These are phyloP conservation scores for Malurus elegans DNA, from an alignment of 2,113 vertebrate genomes.

Conservation along the genomic window DNA sequence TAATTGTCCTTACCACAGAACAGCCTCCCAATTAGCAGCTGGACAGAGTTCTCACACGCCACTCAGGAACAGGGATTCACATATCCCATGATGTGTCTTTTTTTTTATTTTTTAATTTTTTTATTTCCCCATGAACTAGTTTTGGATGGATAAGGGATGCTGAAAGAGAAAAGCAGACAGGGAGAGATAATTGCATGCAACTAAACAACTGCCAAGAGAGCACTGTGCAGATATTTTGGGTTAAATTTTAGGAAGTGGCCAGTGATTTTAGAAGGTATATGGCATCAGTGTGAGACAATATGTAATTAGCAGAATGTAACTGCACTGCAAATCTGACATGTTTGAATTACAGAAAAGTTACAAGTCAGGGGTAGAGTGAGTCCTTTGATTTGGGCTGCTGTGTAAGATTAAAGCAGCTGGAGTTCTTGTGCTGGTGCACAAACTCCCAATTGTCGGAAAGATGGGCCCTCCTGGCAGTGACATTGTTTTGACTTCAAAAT, in stretches of 20 bases:
- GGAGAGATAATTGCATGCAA: neutral
- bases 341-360: neutral
- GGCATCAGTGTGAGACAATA: neutral
- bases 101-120: neutral
- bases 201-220: neutral
- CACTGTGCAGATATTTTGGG: neutral
- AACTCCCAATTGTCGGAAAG: neutral
- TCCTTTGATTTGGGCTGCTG: neutral
- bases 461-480: neutral
- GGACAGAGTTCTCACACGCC: neutral
- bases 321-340: neutral
- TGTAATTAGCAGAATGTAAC: neutral
- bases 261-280: neutral
- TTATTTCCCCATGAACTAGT: neutral
- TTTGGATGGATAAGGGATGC: neutral
- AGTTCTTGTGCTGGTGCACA: neutral
- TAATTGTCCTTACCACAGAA: neutral
- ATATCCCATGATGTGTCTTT: no score
- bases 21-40: neutral
- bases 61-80: neutral
- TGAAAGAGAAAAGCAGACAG: neutral
- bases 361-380: neutral
- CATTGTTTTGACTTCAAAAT: slow-evolving; percentile 10
- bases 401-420: neutral
- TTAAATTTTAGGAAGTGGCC: neutral